Percentiles rank a stretch among this genome's conserved stretches.
Conservation (phyloP, 1,140 invertebrate genomes). For the Aphelenchoides fujianensis region DNA sequence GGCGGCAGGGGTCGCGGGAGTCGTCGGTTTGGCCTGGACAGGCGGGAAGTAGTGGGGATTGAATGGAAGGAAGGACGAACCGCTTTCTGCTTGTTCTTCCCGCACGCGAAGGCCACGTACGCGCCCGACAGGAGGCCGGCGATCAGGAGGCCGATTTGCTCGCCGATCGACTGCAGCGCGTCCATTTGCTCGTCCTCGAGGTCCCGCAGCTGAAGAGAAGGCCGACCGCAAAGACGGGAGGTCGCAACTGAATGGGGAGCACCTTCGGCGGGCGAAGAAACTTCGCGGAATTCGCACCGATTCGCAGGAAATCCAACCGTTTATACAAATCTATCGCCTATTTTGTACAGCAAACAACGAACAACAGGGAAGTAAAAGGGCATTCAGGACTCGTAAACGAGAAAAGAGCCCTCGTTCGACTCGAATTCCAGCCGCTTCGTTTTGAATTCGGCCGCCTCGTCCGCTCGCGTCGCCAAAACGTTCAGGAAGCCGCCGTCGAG, state of each 20-base stretch:
- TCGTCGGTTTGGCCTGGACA: not conserved
- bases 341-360: not conserved
- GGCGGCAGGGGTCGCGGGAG: no score
- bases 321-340: not conserved
- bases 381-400: not conserved
- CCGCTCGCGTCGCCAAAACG: slow-evolving; percentile 39
- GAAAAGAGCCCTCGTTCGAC: not conserved
- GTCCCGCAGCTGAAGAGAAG: not conserved
- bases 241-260: not conserved
- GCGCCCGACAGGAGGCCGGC: not conserved
- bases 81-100: not conserved
- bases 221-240: not conserved
- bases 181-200: no score
- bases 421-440: slow-evolving; percentile 8
- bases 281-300: not conserved
- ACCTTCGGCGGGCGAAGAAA: not conserved
- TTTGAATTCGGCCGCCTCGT: slow-evolving; percentile 28
- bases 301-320: not conserved
- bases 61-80: not conserved
- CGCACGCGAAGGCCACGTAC: not conserved
- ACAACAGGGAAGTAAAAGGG: no score
- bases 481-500: slow-evolving; percentile 39
- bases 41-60: not conserved
- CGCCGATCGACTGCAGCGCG: no score
- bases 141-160: not conserved